These are phyloP conservation scores for Ranitomeya imitator DNA, from an alignment of 2,113 vertebrate species.

Conservation along the genomic window DNA sequence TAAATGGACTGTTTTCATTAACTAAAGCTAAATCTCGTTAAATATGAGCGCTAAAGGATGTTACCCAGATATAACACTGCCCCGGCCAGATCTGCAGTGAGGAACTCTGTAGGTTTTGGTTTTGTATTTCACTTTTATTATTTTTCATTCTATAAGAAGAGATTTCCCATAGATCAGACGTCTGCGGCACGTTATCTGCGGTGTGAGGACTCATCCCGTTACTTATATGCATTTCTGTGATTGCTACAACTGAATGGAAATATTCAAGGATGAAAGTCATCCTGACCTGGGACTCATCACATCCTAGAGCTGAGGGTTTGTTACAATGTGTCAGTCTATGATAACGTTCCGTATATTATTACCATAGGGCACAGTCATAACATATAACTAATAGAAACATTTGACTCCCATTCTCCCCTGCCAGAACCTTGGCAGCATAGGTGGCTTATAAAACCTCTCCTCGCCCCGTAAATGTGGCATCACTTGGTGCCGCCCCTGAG, in stretches of 20 bases:
- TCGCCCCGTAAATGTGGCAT: too few relatives aligned
- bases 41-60: background rate
- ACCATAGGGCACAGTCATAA: too few relatives aligned
- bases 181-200: background rate
- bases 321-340: background rate
- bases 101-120: background rate
- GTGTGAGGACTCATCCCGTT: background rate
- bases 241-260: too few relatives aligned
- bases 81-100: background rate
- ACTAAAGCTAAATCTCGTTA: background rate
- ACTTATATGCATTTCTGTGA: background rate
- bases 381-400: too few relatives aligned
- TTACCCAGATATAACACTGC: background rate
- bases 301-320: background rate
- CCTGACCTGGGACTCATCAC: too few relatives aligned
- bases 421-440: too few relatives aligned
- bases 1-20: conserved; percentile 15
- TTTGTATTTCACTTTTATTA: background rate
- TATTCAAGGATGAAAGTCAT: too few relatives aligned
- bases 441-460: too few relatives aligned
- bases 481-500: too few relatives aligned
- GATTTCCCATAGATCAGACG: background rate
- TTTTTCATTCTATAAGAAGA: background rate
- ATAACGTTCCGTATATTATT: too few relatives aligned
- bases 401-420: too few relatives aligned